These are phyloP conservation scores for Aramus guarauna DNA, from an alignment of 2,113 vertebrate species.

Conservation along the genomic window DNA sequence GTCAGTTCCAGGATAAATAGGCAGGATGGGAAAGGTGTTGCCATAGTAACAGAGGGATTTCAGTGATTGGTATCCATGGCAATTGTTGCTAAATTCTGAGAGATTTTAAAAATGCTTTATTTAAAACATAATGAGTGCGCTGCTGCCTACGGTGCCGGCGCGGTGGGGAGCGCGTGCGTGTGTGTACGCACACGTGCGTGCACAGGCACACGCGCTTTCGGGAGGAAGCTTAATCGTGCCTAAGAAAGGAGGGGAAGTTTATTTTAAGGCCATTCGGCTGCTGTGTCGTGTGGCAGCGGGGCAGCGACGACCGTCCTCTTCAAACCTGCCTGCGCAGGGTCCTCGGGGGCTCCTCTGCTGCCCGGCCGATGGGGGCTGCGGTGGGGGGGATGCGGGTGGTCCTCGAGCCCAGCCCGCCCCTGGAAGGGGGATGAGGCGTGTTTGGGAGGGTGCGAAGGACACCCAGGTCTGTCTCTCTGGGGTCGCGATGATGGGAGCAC, in stretches of 20 bases:
- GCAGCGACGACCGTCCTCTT: accelerated
- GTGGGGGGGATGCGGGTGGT: background rate
- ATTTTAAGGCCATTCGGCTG: background rate
- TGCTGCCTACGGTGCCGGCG: background rate
- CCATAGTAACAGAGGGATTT: conserved; percentile 61
- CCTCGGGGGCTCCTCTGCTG: background rate
- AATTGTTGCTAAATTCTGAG: conserved; percentile 61
- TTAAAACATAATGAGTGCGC: background rate
- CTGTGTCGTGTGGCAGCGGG: background rate
- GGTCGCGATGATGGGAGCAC: background rate
- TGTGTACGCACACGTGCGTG: background rate
- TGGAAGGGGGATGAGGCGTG: accelerated
- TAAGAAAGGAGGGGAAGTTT: background rate
- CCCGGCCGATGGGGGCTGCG: background rate
- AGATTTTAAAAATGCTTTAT: conserved; percentile 35
- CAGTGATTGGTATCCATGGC: conserved; percentile 71
- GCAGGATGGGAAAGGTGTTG: conserved; percentile 37
- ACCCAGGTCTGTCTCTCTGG: accelerated
- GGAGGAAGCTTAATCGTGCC: background rate
- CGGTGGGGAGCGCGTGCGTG: background rate
- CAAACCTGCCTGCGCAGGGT: background rate
- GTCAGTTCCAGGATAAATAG: conserved; percentile 51
- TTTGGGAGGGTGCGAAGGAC: background rate
- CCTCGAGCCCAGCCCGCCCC: background rate
- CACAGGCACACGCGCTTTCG: background rate